These are phyloP conservation scores for Drosophila punjabiensis DNA, from an alignment of 1,140 invertebrate species.

Conservation along the genomic window DNA sequence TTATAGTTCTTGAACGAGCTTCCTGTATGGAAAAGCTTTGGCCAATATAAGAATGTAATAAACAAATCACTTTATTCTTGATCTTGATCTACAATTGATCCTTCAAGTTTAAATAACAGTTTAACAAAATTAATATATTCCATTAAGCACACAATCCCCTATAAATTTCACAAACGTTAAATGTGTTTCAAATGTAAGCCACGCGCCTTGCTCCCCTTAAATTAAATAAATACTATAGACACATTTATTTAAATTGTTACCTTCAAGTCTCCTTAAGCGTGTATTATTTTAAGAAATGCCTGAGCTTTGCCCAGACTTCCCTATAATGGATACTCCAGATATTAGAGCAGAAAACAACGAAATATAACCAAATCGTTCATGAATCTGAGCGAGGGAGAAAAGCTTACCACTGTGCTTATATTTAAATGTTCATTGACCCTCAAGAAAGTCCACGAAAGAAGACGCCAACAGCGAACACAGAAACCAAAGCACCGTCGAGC, in stretches of 20 bases:
- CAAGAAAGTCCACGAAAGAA: conserved; percentile 32
- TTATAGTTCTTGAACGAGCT: conserved; percentile 8
- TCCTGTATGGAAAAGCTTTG: conserved; percentile 1
- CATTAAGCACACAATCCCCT: background rate
- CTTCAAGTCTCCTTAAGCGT: background rate
- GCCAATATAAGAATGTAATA: background rate
- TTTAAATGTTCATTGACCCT: conserved; percentile 75
- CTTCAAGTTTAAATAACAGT: background rate
- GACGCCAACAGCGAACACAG: conserved; percentile 24
- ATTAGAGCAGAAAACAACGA: conserved; percentile 16
- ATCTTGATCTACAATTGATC: background rate
- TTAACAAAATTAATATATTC: no score
- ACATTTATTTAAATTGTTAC: background rate
- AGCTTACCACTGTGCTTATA: conserved; percentile 70
- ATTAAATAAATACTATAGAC: background rate
- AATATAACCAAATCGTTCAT: conserved; percentile 48
- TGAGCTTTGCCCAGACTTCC: background rate
- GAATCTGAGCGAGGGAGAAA: conserved; percentile 17
- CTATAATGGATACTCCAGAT: conserved; percentile 49
- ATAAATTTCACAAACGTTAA: background rate
- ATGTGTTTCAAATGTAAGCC: background rate
- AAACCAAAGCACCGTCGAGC: conserved; percentile 9
- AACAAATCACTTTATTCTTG: background rate
- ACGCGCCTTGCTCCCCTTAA: background rate
- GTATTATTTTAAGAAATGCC: background rate